Percentiles rank a stretch among this genome's conserved stretches.
Conservation (phyloP, 1,140 invertebrate species). For the Melanaphis sacchari region DNA sequence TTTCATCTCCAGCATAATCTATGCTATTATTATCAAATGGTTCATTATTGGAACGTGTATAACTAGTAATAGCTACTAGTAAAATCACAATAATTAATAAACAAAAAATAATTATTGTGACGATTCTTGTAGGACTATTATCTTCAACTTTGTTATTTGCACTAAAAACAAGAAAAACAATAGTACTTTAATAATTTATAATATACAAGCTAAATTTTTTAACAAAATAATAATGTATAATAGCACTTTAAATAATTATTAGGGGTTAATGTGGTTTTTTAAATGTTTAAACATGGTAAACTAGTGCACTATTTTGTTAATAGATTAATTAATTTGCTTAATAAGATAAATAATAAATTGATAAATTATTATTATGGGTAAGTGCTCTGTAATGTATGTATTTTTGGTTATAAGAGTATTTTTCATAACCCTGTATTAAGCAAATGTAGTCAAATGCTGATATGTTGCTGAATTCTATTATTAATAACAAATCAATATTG, state of each 20-base stretch:
- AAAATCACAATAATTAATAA: background rate
- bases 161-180: background rate
- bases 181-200: background rate
- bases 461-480: too few species aligned
- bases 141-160: background rate
- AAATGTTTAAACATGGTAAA: background rate
- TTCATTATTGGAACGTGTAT: slow-evolving; percentile 22
- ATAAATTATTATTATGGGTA: background rate
- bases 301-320: background rate
- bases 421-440: too few species aligned
- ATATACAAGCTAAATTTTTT: background rate
- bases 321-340: background rate
- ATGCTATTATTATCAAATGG: slow-evolving; percentile 33
- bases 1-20: slow-evolving; percentile 26
- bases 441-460: too few species aligned
- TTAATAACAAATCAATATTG: background rate
- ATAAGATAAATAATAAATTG: background rate
- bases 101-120: background rate
- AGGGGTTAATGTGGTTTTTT: background rate
- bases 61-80: background rate
- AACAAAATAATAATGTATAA: background rate
- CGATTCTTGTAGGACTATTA: background rate
- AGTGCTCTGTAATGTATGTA: background rate
- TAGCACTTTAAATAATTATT: background rate
- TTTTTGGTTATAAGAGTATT: too few species aligned